Evolutionary conservation across 2,888 invertebrate genomes (phyloP), one percentile per base, ranked within the genome.

Genomic region (Drosophila mulleri): DNA sequence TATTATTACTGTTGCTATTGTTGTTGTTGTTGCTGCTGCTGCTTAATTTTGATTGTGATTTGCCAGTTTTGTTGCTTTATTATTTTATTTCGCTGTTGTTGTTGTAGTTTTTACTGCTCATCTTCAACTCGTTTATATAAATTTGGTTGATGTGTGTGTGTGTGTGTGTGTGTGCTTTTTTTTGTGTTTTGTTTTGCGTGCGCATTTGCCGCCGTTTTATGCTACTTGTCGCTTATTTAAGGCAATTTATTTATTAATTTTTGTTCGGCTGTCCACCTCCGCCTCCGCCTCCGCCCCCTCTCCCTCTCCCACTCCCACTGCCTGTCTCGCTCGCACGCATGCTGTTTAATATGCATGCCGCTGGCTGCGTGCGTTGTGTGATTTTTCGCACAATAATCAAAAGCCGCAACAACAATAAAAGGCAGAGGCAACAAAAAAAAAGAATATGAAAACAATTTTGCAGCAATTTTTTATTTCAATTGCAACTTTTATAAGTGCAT

Each of bases 341-440:
- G n/a, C 67, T 77, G 63, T 61, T 84, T 87, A 84, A 80, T 84
- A 84, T 84, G 82, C 87, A 78, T 57, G 84, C 84, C 87, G 72
- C 45, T 75, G 77, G 83, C 81, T 69, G 61, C 66, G 68, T 68
- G 78, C 72, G 76, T 75, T 85, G 85, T 88, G 85, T 88, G 88
- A 85, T 81, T 85, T 88, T 85, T 85, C 88, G 85, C 85, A 84
- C 84, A 88, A 84, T 26, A 84, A 87, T 87, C 88, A 84, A 77
- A 77, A 75, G 69, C 64, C 54, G 44, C 82, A 80, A 61, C 66
- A 72, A 45, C 48, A 70, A 48, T 14, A 20, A 8, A 16, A 37
- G 9, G 16, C 18, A 20, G n/a, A 5, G 20, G n/a, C 16, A 20
- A 11, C n/a, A 18, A 6, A 44, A 44, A 6, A 20, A 14, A 50